Evolutionary conservation across 2,888 invertebrate species (phyloP).

Genomic region (Diaphora mendica): DNA sequence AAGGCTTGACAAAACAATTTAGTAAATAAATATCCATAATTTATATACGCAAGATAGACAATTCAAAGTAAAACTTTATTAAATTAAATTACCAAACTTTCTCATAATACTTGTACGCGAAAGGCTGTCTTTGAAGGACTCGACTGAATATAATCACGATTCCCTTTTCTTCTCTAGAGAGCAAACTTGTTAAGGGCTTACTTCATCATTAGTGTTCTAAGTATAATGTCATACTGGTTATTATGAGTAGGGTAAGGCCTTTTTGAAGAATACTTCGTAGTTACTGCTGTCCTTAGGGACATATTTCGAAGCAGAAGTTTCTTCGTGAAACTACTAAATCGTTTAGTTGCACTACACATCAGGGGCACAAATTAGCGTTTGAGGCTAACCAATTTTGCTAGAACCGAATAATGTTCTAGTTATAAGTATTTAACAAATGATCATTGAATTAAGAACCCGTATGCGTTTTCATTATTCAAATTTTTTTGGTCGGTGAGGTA

Average conservation of each 20-base stretch:
- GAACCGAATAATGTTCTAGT: neutral
- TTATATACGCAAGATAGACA: conserved; percentile 2
- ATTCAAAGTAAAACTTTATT: conserved; percentile 26
- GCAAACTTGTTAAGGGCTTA: conserved; percentile 29
- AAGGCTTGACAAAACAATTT: neutral
- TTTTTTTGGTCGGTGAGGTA: too few relatives aligned
- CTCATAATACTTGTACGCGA: conserved; percentile 26
- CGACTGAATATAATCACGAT: conserved; percentile 34
- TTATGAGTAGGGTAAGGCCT: conserved; percentile 1
- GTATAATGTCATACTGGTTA: conserved; percentile 10
- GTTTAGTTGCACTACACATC: neutral
- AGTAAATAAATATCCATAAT: neutral
- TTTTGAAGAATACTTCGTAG: neutral
- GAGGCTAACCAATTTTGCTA: neutral
- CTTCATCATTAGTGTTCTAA: conserved; percentile 9
- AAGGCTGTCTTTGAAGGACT: conserved; percentile 26
- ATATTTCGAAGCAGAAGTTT: neutral
- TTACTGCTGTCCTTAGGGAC: neutral
- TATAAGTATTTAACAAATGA: neutral
- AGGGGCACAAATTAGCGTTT: neutral
- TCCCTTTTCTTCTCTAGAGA: conserved; percentile 21
- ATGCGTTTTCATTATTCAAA: too few relatives aligned
- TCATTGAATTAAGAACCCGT: neutral
- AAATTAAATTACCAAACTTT: conserved; percentile 33
- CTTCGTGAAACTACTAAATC: neutral